Base-by-base conservation (phyloP, 1,140 invertebrate species). In the Chymomyza costata region DNA sequence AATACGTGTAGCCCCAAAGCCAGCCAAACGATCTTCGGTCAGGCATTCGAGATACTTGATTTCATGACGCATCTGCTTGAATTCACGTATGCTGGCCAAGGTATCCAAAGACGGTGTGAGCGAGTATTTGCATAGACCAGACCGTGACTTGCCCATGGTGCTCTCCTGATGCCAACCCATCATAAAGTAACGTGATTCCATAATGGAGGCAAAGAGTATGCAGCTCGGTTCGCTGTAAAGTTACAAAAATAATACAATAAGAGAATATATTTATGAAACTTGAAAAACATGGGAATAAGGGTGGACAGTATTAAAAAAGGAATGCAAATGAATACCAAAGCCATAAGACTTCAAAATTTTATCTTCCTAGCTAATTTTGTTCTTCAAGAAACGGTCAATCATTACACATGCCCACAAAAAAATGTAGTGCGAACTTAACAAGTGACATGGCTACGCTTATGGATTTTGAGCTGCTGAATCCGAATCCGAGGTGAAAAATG, bases 91-190 rank as follows among this genome's bases (percentile, higher is more conserved):
- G 40, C 80, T 85, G 1, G 83, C 83, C 11, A 85, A 52, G 1
- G 76, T 85, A 44, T 85, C 80, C 14, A 85, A 31, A 11, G 70
- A 61, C 2, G 83, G 83, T 3, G 83, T 83, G 14, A 85, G 47
- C n/a, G 83, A 74, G 49, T 85, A 85, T 25, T 85, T 85, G 52
- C 83, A 85, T 2, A 85, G 58, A n/a, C 83, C 83, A 2, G 83
- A 59, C 1, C 76, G 59, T 1, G 64, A 55, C 35, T 65, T 83
- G 6, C 81, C 80, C 34, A 82, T 51, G 5, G 63, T 38, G 10
- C 63, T 19, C 41, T 83, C 80, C 28, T 85, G 80, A 34, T 81
- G 76, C 68, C 69, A 83, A 8, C 81, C 69, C 76, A 85, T 71
- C 0, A 85, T 62, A 64, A 85, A 85, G 46, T 85, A 85, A 0